Base-by-base conservation (phyloP, 2,113 vertebrate species). In the Petrocephalus microphthalmus region DNA sequence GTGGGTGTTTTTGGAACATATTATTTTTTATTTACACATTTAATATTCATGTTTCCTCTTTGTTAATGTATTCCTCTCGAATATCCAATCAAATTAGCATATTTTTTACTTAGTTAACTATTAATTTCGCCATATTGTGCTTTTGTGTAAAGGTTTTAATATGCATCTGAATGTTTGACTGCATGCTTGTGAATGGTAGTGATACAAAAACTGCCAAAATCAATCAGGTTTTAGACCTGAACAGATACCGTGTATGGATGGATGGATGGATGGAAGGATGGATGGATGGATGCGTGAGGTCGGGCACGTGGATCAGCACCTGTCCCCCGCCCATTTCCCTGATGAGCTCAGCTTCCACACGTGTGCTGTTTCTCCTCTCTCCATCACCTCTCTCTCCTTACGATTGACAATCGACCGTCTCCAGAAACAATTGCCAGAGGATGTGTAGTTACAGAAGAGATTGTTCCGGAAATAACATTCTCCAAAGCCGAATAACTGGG, bases 391-490 rank as follows among this genome's bases (percentile, higher is more conserved):
- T 94, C 92, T 92, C 17, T 87, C 87, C 71, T 33, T 91, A 87
- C 90, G 91, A 93, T 94, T 91, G 92, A 91, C 91, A 91, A 91
- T 90, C 93, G 92, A 95, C 95, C 95, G 91, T 95, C 93, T 92
- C 93, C 90, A 85, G 87, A 51, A 49, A 42, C 90, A 91, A 90
- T 92, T 93, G 93, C 93, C 90, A 92, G 90, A 87, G 47, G 90
- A 90, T 89, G 89, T 90, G 91, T 90, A 93, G 93, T 92, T 93
- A 92, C 90, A 89, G 88, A 84, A 56, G 89, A 88, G 91, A 92
- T 93, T 91, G 88, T 91, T 83, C 91, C 92, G 90, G 92, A 93
- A 93, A 94, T 95, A 93, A 92, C 91, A 92, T 92, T 90, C 88
- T 83, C 90, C 89, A 91, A 25, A 29, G 90, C 88, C 88, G 88